Percentiles rank a stretch among this genome's conserved stretches.
Evolutionary conservation across 2,797 vertebrate species (phyloP).

Genomic region (Tympanoctomys barrerae): DNA sequence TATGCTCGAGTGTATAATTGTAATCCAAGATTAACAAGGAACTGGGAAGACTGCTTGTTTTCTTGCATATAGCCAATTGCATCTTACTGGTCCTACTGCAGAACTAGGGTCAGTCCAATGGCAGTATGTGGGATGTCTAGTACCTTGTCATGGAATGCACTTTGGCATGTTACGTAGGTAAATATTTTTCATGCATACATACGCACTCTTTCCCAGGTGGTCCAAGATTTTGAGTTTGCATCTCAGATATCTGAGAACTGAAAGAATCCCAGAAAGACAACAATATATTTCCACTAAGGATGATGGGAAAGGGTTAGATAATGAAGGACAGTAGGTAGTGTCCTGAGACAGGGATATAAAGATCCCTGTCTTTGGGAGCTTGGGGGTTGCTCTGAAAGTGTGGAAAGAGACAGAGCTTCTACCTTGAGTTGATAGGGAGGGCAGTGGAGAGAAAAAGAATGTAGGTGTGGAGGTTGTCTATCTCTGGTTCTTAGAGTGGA

Average conservation of each 20-base stretch:
- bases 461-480: too few species aligned
- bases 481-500: neutral
- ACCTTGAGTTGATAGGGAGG: neutral
- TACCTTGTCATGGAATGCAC: neutral
- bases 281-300: neutral
- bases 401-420: neutral
- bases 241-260: neutral
- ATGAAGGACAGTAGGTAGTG: neutral
- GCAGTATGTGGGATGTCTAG: accelerated
- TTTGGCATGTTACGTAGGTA: neutral
- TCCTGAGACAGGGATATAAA: neutral
- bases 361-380: too few species aligned
- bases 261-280: neutral
- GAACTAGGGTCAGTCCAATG: neutral
- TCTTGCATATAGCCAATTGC: neutral
- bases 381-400: neutral
- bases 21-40: neutral
- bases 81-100: neutral
- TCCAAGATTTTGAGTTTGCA: neutral
- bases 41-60: neutral
- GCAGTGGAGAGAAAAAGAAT: neutral
- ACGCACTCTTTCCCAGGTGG: accelerated
- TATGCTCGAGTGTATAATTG: neutral
- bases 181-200: neutral
- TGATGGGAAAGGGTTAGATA: neutral